Evolutionary conservation across 2,888 invertebrate species (phyloP).

Genomic region (Stenoptilia bipunctidactyla): DNA sequence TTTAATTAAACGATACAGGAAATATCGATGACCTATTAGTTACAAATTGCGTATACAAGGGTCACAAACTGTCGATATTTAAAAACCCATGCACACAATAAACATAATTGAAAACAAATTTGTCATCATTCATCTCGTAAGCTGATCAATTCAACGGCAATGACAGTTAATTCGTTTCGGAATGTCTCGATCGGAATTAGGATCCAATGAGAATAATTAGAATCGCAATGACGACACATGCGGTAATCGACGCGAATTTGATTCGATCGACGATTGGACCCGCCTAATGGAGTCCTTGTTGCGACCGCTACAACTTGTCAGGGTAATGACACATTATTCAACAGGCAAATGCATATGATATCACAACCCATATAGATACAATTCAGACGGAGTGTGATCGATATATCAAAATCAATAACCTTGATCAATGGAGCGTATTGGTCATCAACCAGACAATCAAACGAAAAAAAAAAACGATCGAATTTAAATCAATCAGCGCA

Average conservation of each 20-base stretch:
- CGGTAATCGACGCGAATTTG: conserved; percentile 62
- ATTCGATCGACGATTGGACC: conserved; percentile 49
- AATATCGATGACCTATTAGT: no score
- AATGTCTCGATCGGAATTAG: conserved; percentile 33
- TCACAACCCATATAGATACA: no score
- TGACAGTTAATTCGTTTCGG: not conserved
- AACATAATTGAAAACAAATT: not conserved
- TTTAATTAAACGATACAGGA: no score
- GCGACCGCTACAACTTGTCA: not conserved
- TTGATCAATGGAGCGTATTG: no score
- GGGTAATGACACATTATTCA: not conserved
- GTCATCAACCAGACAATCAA: no score
- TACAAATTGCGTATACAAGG: no score
- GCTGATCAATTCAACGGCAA: conserved; percentile 3
- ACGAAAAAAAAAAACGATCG: no score
- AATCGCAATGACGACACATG: conserved; percentile 35
- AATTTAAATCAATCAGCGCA: no score
- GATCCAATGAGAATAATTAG: conserved; percentile 58
- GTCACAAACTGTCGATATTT: not conserved
- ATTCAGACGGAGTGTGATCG: no score
- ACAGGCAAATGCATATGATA: not conserved
- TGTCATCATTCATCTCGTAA: conserved; percentile 2
- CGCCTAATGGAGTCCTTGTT: conserved; percentile 24
- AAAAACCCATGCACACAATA: not conserved
- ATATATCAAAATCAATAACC: no score